Percentiles rank a stretch among this genome's conserved stretches.
Evolutionary conservation across 2,797 vertebrate species (phyloP).

Genomic region (Oreonectes daqikongensis): DNA sequence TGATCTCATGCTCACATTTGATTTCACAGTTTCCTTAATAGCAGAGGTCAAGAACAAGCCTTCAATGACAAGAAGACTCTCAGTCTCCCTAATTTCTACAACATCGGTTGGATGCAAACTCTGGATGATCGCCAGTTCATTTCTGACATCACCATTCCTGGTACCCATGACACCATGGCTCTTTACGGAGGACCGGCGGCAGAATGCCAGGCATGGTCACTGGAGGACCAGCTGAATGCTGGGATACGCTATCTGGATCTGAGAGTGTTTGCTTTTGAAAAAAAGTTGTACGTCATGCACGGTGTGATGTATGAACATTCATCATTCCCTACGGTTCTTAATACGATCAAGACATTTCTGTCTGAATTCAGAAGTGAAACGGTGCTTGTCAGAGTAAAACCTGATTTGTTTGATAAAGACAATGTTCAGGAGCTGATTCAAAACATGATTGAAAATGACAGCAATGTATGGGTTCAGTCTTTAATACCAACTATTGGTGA

Average conservation of each 20-base stretch:
- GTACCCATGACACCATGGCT: slow-evolving; percentile 65
- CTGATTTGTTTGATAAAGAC: slow-evolving; percentile 49
- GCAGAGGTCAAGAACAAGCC: slow-evolving; percentile 22
- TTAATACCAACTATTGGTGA: slow-evolving; percentile 61
- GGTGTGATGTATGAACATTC: slow-evolving; percentile 57
- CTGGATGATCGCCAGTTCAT: no score
- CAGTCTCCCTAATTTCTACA: slow-evolving; percentile 29
- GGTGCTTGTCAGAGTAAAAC: slow-evolving; percentile 60
- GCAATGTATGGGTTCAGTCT: slow-evolving; percentile 54
- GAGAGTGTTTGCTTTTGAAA: slow-evolving; percentile 57
- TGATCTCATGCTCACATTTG: neutral
- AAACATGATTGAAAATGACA: slow-evolving; percentile 47
- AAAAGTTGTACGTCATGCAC: slow-evolving; percentile 60
- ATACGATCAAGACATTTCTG: slow-evolving; percentile 60
- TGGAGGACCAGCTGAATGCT: slow-evolving; percentile 60
- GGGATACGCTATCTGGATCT: slow-evolving; percentile 71
- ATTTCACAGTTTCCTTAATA: neutral
- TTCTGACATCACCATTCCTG: slow-evolving; percentile 62
- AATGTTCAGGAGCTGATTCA: slow-evolving; percentile 55
- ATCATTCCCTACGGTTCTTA: slow-evolving; percentile 55
- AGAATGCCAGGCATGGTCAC: slow-evolving; percentile 54
- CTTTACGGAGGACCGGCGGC: slow-evolving; percentile 56
- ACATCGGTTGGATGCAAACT: no score
- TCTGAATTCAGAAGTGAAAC: slow-evolving; percentile 52
- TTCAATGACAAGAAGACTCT: slow-evolving; percentile 60